A percentile compares a stretch with the other conserved stretches of the same genome.
Evolutionary conservation across 37 sponge, comb jelly and placozoan genomes (phyloP).

Genomic region (Lycopodina hypogea): DNA sequence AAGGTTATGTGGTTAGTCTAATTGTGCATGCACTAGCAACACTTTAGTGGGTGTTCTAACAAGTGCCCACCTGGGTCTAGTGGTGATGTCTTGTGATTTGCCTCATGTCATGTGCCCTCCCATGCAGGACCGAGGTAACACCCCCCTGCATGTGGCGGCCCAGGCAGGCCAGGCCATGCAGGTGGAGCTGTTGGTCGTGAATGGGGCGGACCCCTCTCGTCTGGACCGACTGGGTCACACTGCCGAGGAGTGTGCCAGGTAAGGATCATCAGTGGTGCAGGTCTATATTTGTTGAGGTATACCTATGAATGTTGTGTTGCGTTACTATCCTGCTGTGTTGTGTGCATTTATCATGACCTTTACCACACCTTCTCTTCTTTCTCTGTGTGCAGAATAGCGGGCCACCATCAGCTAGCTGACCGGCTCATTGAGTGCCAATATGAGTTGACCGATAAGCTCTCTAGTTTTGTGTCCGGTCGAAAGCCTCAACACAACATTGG

Average conservation of each 20-base stretch:
- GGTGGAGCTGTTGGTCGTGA: conserved; percentile 86
- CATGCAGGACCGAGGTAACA: conserved; percentile 74
- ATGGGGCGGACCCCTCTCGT: conserved; percentile 87
- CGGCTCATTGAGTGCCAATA: conserved; percentile 92
- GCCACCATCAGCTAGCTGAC: conserved; percentile 87
- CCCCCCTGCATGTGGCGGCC: conserved; percentile 86
- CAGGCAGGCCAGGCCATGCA: conserved; percentile 90
- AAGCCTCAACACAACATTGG: conserved; percentile 76
- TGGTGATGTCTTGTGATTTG: too few species aligned
- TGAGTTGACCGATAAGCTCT: conserved; percentile 86
- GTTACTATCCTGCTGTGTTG: too few species aligned
- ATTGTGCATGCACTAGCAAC: too few species aligned
- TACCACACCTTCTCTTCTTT: neutral
- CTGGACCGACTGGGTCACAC: conserved; percentile 91
- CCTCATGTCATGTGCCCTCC: too few species aligned
- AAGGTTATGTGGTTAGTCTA: too few species aligned
- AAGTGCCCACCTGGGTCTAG: too few species aligned
- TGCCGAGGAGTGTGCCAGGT: conserved; percentile 96
- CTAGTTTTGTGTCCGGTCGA: conserved; percentile 81
- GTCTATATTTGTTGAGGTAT: conserved; percentile 8
- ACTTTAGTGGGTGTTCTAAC: too few species aligned
- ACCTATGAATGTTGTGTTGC: conserved; percentile 12
- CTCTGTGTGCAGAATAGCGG: conserved; percentile 61
- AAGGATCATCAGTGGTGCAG: neutral
- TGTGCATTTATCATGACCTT: neutral